Conservation (phyloP, 2,797 vertebrate genomes). For the Onychomys arenicola region DNA sequence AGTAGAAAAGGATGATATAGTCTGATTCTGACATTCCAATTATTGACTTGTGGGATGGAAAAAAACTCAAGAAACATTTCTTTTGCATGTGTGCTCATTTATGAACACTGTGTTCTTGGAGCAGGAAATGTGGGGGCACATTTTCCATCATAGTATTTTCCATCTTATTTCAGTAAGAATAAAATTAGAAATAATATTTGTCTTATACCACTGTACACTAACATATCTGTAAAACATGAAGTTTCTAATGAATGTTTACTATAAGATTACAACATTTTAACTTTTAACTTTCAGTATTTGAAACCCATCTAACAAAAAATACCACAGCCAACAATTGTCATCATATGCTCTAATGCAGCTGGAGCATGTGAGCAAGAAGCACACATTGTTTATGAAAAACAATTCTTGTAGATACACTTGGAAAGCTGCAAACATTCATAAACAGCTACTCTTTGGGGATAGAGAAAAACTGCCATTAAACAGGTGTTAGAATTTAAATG, state of each 20-base stretch:
- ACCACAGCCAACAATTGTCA: conserved; percentile 78
- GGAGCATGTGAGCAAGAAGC: conserved; percentile 79
- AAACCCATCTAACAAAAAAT: conserved; percentile 80
- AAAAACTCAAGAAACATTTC: conserved; percentile 40
- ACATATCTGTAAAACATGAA: conserved; percentile 82
- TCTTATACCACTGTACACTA: conserved; percentile 80
- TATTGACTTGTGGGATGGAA: conserved; percentile 11
- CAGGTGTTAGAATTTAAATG: conserved; percentile 92
- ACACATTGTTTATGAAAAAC: conserved; percentile 87
- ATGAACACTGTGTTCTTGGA: conserved; percentile 57
- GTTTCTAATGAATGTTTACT: conserved; percentile 83
- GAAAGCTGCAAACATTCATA: conserved; percentile 90
- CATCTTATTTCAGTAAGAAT: conserved; percentile 79
- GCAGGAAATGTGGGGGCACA: background rate
- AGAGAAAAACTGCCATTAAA: conserved; percentile 90
- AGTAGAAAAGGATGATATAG: background rate
- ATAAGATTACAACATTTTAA: conserved; percentile 77
- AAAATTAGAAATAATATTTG: conserved; percentile 79
- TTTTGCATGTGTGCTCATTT: conserved; percentile 39
- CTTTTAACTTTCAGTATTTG: conserved; percentile 78
- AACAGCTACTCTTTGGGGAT: conserved; percentile 90
- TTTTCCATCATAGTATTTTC: conserved; percentile 25
- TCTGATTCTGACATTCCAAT: conserved; percentile 53
- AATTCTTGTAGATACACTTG: conserved; percentile 88
- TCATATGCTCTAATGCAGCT: conserved; percentile 69